phyloP scores from a whole-genome alignment of 1,140 invertebrate genomes.

The Thereuonema tuberculata region DNA sequence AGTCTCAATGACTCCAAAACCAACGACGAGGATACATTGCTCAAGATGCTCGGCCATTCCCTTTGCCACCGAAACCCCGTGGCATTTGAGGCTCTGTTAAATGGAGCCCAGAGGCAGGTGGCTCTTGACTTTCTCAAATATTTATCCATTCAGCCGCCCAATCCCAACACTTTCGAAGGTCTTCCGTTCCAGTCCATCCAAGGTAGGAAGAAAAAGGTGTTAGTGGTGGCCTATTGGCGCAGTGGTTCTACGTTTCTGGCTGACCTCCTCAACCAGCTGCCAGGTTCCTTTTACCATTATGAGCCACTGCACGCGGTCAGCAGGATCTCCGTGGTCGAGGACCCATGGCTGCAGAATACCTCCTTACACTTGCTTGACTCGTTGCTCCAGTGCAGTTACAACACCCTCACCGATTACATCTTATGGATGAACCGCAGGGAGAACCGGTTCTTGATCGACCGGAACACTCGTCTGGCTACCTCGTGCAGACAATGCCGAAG shows the following conservation, averaged over 20 bases:
- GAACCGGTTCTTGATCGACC: constrained; percentile 47
- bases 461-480: constrained; percentile 65
- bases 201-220: constrained; percentile 13
- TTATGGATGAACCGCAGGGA: constrained; percentile 15
- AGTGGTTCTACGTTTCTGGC: constrained; percentile 77
- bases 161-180: too few species aligned
- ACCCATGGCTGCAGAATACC: constrained; percentile 21
- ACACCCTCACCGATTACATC: constrained; percentile 20
- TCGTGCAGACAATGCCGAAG: constrained; percentile 53
- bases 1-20: too few species aligned
- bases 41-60: too few species aligned
- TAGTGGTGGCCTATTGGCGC: constrained; percentile 68
- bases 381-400: constrained; percentile 59
- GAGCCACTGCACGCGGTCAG: constrained; percentile 46
- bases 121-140: too few species aligned
- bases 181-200: too few species aligned
- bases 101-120: too few species aligned
- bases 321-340: neutral
- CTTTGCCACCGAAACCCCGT: too few species aligned
- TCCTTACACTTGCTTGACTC: constrained; percentile 50
- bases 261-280: constrained; percentile 63
- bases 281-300: constrained; percentile 75
- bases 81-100: too few species aligned
- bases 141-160: too few species aligned
- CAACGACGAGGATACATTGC: too few species aligned